Conservation (phyloP, 2,888 invertebrate species). For the Oscheius sp. region DNA sequence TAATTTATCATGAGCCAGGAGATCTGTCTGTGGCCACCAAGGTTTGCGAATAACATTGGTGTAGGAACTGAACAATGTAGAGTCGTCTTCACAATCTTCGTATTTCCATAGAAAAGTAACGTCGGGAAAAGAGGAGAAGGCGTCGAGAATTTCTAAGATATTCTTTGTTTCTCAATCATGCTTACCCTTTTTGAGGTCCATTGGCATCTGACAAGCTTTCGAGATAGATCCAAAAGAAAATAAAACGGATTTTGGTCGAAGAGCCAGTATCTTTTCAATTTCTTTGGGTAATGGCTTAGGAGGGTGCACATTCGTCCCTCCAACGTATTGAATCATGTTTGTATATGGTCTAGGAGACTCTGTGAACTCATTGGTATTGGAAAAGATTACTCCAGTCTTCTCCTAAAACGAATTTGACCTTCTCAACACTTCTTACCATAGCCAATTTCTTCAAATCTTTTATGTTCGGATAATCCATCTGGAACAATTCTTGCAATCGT, state of each 20-base stretch:
- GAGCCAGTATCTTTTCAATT: background rate
- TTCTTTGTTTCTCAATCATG: background rate
- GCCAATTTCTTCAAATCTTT: background rate
- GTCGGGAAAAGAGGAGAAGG: constrained; percentile 21
- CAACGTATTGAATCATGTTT: constrained; percentile 27
- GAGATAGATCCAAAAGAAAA: constrained; percentile 20
- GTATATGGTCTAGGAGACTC: constrained; percentile 13
- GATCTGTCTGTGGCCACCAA: constrained; percentile 24
- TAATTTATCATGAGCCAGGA: background rate
- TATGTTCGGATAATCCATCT: constrained; percentile 2
- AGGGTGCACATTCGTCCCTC: constrained; percentile 19
- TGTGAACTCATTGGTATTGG: constrained; percentile 25
- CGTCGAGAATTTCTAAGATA: background rate
- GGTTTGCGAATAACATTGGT: background rate
- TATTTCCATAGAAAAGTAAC: constrained; percentile 29
- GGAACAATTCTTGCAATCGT: background rate
- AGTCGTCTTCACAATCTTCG: constrained; percentile 1
- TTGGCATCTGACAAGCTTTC: constrained; percentile 15
- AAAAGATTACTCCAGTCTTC: constrained; percentile 12
- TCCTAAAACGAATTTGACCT: background rate
- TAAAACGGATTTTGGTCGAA: constrained; percentile 4
- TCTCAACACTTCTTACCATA: background rate
- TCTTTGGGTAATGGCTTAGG: background rate
- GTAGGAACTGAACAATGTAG: background rate
- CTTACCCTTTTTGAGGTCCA: background rate